A percentile compares a stretch with the other conserved stretches of the same genome.
Conservation (phyloP, 2,888 invertebrate species). For the Synergus laeviventris region DNA sequence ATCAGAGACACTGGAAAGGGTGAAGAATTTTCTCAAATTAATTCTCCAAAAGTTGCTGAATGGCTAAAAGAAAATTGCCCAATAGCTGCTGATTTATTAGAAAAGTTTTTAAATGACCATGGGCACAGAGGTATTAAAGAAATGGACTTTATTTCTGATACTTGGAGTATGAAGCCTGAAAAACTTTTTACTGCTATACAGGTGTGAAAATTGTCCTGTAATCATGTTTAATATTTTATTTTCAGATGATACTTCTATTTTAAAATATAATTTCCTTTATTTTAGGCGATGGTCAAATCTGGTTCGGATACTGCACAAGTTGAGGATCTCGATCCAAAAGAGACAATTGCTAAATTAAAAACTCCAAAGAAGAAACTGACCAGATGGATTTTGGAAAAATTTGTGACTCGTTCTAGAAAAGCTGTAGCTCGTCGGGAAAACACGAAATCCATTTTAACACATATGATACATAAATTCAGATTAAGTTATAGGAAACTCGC, state of each 20-base stretch:
- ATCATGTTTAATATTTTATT: neutral
- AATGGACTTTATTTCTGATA: constrained; percentile 82
- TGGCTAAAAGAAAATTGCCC: constrained; percentile 80
- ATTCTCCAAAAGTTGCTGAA: constrained; percentile 77
- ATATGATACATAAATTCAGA: constrained; percentile 79
- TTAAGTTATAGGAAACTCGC: constrained; percentile 80
- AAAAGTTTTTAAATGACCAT: constrained; percentile 81
- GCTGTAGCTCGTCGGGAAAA: constrained; percentile 82
- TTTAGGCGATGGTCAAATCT: constrained; percentile 49
- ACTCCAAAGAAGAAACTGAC: constrained; percentile 77
- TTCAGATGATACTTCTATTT: neutral
- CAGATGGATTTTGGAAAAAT: constrained; percentile 78
- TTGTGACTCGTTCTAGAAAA: constrained; percentile 80
- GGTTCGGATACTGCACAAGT: neutral
- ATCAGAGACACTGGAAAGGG: constrained; percentile 76
- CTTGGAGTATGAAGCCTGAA: constrained; percentile 82
- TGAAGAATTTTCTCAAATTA: constrained; percentile 77
- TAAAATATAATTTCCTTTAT: constrained; percentile 5
- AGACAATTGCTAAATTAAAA: constrained; percentile 77
- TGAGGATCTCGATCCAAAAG: constrained; percentile 69
- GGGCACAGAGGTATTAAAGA: constrained; percentile 85
- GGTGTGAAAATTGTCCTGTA: constrained; percentile 58
- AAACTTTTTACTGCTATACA: constrained; percentile 82
- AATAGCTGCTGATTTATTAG: constrained; percentile 76
- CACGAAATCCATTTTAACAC: constrained; percentile 81